These are phyloP conservation scores for Apoda limacodes DNA, from an alignment of 2,888 invertebrate genomes.

Conservation along the genomic window DNA sequence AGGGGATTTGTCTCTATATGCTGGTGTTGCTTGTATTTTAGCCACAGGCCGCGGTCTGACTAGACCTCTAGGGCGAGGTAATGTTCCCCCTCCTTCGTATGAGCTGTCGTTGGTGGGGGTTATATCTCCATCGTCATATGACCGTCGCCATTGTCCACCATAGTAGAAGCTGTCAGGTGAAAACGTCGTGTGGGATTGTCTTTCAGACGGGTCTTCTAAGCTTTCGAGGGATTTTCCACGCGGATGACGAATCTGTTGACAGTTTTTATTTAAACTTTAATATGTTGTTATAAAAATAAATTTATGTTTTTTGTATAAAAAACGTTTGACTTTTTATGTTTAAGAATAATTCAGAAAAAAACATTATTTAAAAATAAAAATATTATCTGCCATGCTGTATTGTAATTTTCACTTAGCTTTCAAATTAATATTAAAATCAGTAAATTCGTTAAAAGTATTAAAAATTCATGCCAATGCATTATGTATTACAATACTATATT, in stretches of 20 bases:
- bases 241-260: conserved; percentile 79
- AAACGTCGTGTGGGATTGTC: conserved; percentile 72
- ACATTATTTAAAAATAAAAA: too few species aligned
- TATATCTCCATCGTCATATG: conserved; percentile 91
- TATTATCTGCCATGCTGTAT: too few species aligned
- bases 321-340: too few species aligned
- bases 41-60: conserved; percentile 86
- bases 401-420: too few species aligned
- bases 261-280: too few species aligned
- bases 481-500: too few species aligned
- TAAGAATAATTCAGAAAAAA: too few species aligned
- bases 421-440: too few species aligned
- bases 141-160: conserved; percentile 77
- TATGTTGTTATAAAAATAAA: too few species aligned
- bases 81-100: conserved; percentile 83
- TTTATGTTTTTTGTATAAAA: too few species aligned
- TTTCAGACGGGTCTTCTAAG: conserved; percentile 81
- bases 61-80: conserved; percentile 85
- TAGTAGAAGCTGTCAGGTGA: conserved; percentile 70
- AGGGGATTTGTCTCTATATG: conserved; percentile 53
- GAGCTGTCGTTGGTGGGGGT: conserved; percentile 82
- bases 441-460: too few species aligned
- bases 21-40: conserved; percentile 75
- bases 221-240: conserved; percentile 89
- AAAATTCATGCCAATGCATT: too few species aligned